These are phyloP conservation scores for Trachurus trachurus DNA, from an alignment of 2,797 vertebrate genomes.

Conservation along the genomic window DNA sequence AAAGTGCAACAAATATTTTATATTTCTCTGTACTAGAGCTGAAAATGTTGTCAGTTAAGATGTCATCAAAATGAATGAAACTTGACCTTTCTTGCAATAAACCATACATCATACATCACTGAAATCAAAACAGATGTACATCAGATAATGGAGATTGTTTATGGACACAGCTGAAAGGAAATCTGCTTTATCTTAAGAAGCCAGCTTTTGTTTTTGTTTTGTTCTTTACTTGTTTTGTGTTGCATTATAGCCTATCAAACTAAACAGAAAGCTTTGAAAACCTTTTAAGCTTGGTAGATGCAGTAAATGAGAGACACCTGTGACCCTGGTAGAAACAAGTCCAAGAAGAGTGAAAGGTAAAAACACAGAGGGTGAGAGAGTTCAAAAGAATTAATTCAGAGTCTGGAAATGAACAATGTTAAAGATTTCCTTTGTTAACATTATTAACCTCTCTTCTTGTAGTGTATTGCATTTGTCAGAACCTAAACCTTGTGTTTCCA, in stretches of 20 bases:
- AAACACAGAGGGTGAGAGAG: not conserved
- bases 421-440: not conserved
- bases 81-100: no score
- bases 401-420: not conserved
- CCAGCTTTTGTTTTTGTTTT: not conserved
- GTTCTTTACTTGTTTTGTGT: not conserved
- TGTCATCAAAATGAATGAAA: no score
- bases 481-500: not conserved
- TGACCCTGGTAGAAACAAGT: not conserved
- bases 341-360: not conserved
- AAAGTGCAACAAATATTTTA: not conserved
- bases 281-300: not conserved
- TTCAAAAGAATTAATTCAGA: slow-evolving; percentile 11
- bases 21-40: no score
- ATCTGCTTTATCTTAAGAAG: not conserved
- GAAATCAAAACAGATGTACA: not conserved
- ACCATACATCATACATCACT: not conserved
- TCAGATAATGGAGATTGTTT: not conserved
- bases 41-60: no score
- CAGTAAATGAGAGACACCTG: not conserved
- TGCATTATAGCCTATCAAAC: not conserved
- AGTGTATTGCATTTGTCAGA: not conserved
- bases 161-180: not conserved
- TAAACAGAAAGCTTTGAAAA: not conserved
- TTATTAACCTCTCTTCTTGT: not conserved